These are phyloP conservation scores for Haliclona indistincta DNA, from an alignment of 37 sponge, comb jelly and placozoan genomes.

Conservation along the genomic window DNA sequence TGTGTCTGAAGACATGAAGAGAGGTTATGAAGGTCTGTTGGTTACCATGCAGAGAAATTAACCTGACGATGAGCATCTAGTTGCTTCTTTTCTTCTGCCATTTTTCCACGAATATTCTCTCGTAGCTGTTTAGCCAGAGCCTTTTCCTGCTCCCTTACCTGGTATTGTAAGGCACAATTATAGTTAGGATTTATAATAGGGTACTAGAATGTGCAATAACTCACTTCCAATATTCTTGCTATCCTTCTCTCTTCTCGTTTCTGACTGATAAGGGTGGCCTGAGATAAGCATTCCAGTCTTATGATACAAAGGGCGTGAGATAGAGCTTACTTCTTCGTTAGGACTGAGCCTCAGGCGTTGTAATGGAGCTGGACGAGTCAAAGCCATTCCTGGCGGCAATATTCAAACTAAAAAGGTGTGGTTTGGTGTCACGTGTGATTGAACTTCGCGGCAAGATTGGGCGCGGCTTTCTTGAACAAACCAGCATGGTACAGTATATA, in stretches of 20 bases:
- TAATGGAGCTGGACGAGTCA: background rate
- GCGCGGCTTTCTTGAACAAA: too few relatives aligned
- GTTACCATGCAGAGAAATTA: background rate
- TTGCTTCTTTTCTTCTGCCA: constrained; percentile 22
- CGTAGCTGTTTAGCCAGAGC: constrained; percentile 34
- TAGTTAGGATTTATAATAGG: background rate
- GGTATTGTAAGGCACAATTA: background rate
- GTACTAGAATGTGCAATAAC: background rate
- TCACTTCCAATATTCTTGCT: constrained; percentile 56
- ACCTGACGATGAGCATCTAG: constrained; percentile 39
- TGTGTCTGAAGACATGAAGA: background rate
- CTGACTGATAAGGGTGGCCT: constrained; percentile 45
- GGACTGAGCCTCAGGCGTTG: constrained; percentile 53
- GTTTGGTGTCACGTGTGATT: too few relatives aligned
- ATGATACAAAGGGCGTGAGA: background rate
- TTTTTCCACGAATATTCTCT: constrained; percentile 12
- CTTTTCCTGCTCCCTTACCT: constrained; percentile 58
- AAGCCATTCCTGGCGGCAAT: too few relatives aligned
- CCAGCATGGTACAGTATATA: too few relatives aligned
- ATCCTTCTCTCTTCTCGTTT: constrained; percentile 47
- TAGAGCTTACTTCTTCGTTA: constrained; percentile 63
- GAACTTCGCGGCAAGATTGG: too few relatives aligned
- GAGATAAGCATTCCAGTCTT: background rate
- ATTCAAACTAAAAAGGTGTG: too few relatives aligned
- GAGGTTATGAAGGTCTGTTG: background rate